Conservation (phyloP, 1,140 invertebrate genomes). For the Spodoptera litura region DNA sequence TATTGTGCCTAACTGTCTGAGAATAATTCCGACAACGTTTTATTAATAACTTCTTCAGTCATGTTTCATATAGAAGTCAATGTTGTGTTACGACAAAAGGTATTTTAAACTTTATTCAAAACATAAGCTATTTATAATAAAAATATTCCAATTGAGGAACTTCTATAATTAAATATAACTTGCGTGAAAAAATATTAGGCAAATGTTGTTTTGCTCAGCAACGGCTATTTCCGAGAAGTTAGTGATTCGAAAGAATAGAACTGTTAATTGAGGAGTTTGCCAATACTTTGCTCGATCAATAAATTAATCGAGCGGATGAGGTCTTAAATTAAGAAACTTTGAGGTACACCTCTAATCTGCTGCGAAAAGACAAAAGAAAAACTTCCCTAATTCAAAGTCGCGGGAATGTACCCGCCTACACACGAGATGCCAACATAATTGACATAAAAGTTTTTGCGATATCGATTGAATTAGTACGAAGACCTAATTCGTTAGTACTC, state of each 20-base stretch:
- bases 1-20: constrained; percentile 37
- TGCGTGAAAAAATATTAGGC: too few species aligned
- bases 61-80: too few species aligned
- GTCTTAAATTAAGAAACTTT: constrained; percentile 24
- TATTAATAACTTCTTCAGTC: not conserved
- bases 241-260: not conserved
- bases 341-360: not conserved
- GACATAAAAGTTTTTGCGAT: constrained; percentile 46
- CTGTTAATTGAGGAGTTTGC: not conserved
- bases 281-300: constrained; percentile 13
- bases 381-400: not conserved
- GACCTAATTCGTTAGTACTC: constrained; percentile 71
- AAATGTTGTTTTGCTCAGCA: not conserved
- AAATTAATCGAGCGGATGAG: constrained; percentile 22
- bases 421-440: not conserved
- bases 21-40: constrained; percentile 24
- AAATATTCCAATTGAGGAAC: too few species aligned
- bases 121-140: too few species aligned
- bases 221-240: too few species aligned
- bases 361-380: constrained; percentile 1
- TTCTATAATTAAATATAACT: too few species aligned
- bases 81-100: too few species aligned
- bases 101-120: too few species aligned
- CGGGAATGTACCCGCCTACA: not conserved
- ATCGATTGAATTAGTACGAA: constrained; percentile 66